Base-by-base conservation (phyloP, 2,888 invertebrate genomes). In the Diplolepis rosae region DNA sequence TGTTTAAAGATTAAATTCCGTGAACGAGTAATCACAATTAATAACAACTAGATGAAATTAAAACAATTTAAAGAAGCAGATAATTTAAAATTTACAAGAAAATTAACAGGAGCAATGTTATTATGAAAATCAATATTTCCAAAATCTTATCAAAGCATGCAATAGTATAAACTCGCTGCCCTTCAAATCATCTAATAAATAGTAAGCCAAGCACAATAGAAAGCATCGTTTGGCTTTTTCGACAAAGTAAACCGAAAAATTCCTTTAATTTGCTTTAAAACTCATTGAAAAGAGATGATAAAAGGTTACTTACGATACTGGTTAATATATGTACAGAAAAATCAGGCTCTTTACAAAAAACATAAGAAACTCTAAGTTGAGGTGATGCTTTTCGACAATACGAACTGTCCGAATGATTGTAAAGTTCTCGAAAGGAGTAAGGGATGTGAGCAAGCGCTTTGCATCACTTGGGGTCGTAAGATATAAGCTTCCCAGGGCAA, bases 361-460 rank as follows among this genome's bases (percentile, higher is more conserved):
- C 27, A 65, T 27, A 35, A 18, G 30, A n/a, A 56, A 30, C 11
- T 15, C 15, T 1, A 9, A 35, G 11, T 45, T 9, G 6, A 7
- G 7, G 3, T 22, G 18, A 6, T 18, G 4, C 18, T 45, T 48
- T 48, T 48, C 11, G 48, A 5, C n/a, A 6, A n/a, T 39, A n/a
- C n/a, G 39, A n/a, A 22, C 22, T 22, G 48, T 22, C 48, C 28
- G 28, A 9, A n/a, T 27, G 18, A 22, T 13, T 39, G 24, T 1
- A 28, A 2, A 67, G 35, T 50, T 51, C 13, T 11, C n/a, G 22
- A 27, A 65, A 48, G 24, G 32, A 48, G 65, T 32, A 45, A 56
- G 22, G 22, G 48, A 48, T 48, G 22, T 50, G 73, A 71, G 71
- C 78, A 76, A 70, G 70, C 78, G 77, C 72, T 71, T 72, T 67